Evolutionary conservation across 2,113 vertebrate species (phyloP).

Genomic region (Barnardius zonarius): DNA sequence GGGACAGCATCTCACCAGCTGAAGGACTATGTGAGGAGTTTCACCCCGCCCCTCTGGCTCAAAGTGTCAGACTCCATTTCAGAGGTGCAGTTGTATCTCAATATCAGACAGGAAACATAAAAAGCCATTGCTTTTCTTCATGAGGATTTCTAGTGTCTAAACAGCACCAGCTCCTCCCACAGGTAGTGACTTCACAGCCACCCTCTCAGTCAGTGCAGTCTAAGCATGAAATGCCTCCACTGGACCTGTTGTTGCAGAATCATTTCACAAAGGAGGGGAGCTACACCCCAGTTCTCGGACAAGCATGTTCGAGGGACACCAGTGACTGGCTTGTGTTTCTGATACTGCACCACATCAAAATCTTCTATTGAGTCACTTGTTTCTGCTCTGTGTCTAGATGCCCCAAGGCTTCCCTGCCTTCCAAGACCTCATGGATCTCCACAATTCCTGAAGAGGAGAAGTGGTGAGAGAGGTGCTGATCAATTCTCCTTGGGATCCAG

Average conservation of each 20-base stretch:
- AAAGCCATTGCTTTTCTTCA: not conserved
- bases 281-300: not conserved
- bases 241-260: not conserved
- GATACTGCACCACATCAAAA: not conserved
- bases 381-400: not conserved
- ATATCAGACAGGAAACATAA: not conserved
- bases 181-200: not conserved
- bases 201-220: not conserved
- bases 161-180: not conserved
- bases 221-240: not conserved
- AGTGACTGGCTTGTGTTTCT: not conserved
- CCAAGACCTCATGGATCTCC: not conserved
- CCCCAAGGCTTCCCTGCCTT: not conserved
- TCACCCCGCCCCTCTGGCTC: not conserved
- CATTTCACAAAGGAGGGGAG: not conserved
- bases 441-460: not conserved
- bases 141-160: not conserved
- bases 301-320: not conserved
- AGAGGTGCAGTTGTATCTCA: not conserved
- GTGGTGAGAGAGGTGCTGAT: not conserved
- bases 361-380: not conserved
- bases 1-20: not conserved
- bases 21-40: not conserved
- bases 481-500: not conserved
- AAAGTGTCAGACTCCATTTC: not conserved